phyloP scores from a whole-genome alignment of 2,797 vertebrate genomes.

The Anisognathus igniventris region DNA sequence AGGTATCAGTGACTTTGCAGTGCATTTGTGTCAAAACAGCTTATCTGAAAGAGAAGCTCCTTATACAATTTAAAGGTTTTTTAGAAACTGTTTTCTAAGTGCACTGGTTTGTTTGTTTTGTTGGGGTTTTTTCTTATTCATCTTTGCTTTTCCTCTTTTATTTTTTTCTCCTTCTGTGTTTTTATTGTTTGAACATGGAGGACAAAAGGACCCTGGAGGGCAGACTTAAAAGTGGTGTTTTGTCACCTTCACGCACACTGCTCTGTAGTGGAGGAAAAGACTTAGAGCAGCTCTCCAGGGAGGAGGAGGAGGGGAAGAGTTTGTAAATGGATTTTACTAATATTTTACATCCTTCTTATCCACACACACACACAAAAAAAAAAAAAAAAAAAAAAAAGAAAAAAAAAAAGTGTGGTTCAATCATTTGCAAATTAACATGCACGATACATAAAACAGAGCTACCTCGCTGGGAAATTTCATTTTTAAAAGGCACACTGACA shows the following conservation, averaged over 20 bases:
- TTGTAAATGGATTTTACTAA: not conserved
- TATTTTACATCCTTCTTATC: not conserved
- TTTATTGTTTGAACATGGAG: slow-evolving; percentile 28
- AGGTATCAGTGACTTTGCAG: not conserved
- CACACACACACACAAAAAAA: too few relatives aligned
- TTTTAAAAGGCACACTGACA: not conserved
- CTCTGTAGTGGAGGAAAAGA: not conserved
- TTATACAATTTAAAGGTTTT: not conserved
- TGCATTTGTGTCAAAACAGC: not conserved
- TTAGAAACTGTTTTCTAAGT: not conserved
- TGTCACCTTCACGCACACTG: slow-evolving; percentile 13
- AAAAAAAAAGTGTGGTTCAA: not conserved
- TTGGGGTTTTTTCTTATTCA: not conserved
- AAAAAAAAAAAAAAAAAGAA: too few relatives aligned
- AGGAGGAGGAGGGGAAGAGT: not conserved
- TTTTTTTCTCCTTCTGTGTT: not conserved
- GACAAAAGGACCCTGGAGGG: not conserved
- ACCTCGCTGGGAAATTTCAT: not conserved
- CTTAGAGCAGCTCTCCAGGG: not conserved
- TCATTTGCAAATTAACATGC: not conserved
- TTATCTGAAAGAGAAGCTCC: not conserved
- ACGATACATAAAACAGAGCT: not conserved
- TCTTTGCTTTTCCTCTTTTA: not conserved
- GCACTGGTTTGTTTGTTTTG: not conserved
- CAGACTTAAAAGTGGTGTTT: slow-evolving; percentile 30